Conservation (phyloP, 2,797 vertebrate genomes). For the Adrianichthys oophorus region DNA sequence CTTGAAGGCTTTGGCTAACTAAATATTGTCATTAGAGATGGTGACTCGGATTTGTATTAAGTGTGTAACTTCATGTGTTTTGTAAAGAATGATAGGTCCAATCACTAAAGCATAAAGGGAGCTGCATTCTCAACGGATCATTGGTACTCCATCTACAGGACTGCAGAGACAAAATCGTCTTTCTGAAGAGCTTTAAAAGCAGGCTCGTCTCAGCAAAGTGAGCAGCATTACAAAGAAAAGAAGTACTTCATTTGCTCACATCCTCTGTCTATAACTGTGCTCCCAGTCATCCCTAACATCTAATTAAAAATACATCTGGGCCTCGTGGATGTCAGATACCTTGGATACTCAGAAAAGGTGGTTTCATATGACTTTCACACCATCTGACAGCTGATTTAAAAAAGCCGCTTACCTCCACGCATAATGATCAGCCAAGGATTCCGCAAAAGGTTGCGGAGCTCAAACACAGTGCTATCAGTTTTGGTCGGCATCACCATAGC, state of each 20-base stretch:
- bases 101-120: constrained; percentile 50
- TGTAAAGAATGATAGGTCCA: constrained; percentile 39
- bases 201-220: constrained; percentile 31
- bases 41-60: constrained; percentile 39
- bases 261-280: constrained; percentile 23
- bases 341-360: constrained; percentile 13
- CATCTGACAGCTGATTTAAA: constrained; percentile 22
- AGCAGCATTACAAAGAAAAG: constrained; percentile 49
- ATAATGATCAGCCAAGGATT: constrained; percentile 13
- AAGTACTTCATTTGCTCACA: constrained; percentile 23
- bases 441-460: constrained; percentile 2
- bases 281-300: constrained; percentile 19
- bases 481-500: constrained; percentile 38
- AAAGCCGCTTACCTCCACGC: not conserved
- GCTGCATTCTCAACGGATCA: constrained; percentile 46
- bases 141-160: constrained; percentile 48
- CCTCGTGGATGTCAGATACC: constrained; percentile 21
- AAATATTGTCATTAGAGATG: constrained; percentile 38
- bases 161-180: constrained; percentile 47
- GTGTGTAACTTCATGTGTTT: constrained; percentile 44
- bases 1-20: constrained; percentile 21
- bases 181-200: constrained; percentile 53
- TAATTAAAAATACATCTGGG: constrained; percentile 50
- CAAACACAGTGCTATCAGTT: constrained; percentile 11
- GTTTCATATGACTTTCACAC: constrained; percentile 5